Conservation (phyloP, 2,797 vertebrate species). For the Enteromius argenteus region DNA sequence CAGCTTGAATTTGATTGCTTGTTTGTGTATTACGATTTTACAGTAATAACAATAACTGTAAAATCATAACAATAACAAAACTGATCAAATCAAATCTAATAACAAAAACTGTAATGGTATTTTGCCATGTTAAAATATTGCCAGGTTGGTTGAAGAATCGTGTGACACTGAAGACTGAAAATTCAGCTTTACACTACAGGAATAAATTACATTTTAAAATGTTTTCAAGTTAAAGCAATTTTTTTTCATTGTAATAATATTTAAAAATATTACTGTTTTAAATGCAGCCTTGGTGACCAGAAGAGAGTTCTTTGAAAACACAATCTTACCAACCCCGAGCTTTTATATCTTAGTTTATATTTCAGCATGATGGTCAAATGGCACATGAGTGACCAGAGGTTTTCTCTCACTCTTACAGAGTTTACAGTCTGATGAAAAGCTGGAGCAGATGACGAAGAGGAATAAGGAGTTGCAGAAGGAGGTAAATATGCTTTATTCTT, state of each 20-base stretch:
- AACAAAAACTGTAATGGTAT: neutral
- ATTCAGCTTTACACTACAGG: neutral
- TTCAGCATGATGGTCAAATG: neutral
- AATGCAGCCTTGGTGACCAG: neutral
- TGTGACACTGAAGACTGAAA: neutral
- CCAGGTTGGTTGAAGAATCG: neutral
- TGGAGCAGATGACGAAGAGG: slow-evolving; percentile 41
- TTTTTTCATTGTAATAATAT: neutral
- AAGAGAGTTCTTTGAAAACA: neutral
- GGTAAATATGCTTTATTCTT: slow-evolving; percentile 47
- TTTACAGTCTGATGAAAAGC: slow-evolving; percentile 19
- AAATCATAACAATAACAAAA: no score
- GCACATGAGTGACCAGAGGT: neutral
- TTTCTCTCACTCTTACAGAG: slow-evolving; percentile 9
- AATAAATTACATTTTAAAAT: neutral
- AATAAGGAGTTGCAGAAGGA: slow-evolving; percentile 51
- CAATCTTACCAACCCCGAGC: neutral
- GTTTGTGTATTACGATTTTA: neutral
- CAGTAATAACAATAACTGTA: neutral
- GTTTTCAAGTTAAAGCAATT: neutral
- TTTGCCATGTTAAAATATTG: neutral
- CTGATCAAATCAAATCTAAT: no score
- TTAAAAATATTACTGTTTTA: neutral
- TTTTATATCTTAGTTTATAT: neutral
- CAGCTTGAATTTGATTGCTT: neutral